Conservation (phyloP, 2,797 vertebrate genomes). For the Aulostomus chinensis region DNA sequence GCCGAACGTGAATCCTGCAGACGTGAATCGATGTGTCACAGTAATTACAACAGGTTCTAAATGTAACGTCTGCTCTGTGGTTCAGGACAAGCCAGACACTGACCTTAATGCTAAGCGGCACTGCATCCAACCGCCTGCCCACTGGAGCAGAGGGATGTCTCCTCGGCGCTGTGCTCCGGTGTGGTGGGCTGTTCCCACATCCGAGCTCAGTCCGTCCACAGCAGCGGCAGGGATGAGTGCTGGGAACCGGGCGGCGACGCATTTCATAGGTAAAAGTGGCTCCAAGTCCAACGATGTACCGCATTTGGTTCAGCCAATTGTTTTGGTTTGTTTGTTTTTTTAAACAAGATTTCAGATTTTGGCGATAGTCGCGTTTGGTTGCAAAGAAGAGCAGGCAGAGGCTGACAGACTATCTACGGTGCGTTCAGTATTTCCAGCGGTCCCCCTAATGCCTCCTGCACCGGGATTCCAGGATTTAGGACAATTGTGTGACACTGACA, state of each 20-base stretch:
- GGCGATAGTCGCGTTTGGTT: too few species aligned
- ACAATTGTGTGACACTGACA: slow-evolving; percentile 17
- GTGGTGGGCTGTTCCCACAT: slow-evolving; percentile 65
- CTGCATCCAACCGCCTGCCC: slow-evolving; percentile 55
- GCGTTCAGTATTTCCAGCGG: slow-evolving; percentile 49
- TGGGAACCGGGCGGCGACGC: slow-evolving; percentile 50
- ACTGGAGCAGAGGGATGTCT: slow-evolving; percentile 50
- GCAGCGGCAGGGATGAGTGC: slow-evolving; percentile 63
- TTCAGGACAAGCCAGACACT: too few species aligned
- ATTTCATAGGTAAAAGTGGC: slow-evolving; percentile 68
- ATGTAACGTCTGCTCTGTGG: too few species aligned
- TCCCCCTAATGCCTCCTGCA: slow-evolving; percentile 36
- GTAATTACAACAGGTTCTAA: too few species aligned
- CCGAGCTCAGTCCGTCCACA: slow-evolving; percentile 61
- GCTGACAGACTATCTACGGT: slow-evolving; percentile 48
- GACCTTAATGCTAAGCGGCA: slow-evolving; percentile 44
- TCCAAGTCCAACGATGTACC: background rate
- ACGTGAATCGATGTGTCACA: background rate
- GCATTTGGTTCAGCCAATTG: background rate
- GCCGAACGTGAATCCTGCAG: background rate
- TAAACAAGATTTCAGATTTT: background rate
- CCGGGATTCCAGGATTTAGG: slow-evolving; percentile 16
- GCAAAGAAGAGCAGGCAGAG: slow-evolving; percentile 29
- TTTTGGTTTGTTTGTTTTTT: background rate
- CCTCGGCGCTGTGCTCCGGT: slow-evolving; percentile 27